These are phyloP conservation scores for Akabosia matsudoensis DNA, from an alignment of 1,140 invertebrate species.

Conservation along the genomic window DNA sequence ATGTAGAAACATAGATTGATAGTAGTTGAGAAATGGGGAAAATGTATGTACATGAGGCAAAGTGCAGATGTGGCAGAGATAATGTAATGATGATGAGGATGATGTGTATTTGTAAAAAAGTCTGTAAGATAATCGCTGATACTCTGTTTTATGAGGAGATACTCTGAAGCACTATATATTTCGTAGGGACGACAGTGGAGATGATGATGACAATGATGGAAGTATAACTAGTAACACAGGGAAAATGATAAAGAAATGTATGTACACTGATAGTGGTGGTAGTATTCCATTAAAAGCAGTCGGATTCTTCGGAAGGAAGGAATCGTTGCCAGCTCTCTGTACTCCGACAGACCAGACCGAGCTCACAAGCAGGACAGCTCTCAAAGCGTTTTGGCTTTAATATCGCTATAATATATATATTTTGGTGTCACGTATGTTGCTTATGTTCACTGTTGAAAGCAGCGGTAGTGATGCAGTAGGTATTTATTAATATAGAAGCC, in stretches of 20 bases:
- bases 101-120: not conserved
- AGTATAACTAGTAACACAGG: not conserved
- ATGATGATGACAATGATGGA: not conserved
- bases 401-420: slow-evolving; percentile 8
- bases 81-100: not conserved
- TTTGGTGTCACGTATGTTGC: not conserved
- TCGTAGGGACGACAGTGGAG: not conserved
- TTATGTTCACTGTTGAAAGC: not conserved
- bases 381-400: not conserved
- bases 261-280: not conserved
- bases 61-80: not conserved
- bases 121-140: slow-evolving; percentile 3
- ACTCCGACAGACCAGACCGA: not conserved
- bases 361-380: not conserved
- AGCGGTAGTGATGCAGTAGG: not conserved
- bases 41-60: not conserved
- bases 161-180: not conserved
- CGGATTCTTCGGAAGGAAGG: slow-evolving; percentile 21
- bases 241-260: not conserved
- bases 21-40: slow-evolving; percentile 3
- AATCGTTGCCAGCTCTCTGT: slow-evolving; percentile 15
- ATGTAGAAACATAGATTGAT: slow-evolving; percentile 7
- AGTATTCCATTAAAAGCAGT: slow-evolving; percentile 14
- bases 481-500: slow-evolving; percentile 1
- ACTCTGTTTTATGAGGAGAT: not conserved